Evolutionary conservation across 1,140 invertebrate species (phyloP).

Genomic region (Papilio glaucus): DNA sequence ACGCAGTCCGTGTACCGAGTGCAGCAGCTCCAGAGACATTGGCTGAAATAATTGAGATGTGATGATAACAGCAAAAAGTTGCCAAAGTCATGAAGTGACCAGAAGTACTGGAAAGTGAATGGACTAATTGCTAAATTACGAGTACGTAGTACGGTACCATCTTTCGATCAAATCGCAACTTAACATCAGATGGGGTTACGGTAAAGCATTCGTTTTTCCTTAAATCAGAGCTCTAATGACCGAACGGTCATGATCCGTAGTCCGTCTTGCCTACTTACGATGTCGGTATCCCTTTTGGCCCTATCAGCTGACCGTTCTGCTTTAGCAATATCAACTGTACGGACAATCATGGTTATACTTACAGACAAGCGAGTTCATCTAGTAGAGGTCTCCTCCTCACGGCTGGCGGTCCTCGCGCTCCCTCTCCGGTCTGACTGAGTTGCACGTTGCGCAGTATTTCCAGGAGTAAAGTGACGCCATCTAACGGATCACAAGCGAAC

Average conservation of each 20-base stretch:
- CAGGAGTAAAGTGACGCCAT: conserved; percentile 91
- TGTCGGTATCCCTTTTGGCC: too few relatives aligned
- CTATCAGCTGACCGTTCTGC: not conserved
- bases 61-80: not conserved
- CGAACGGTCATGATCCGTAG: too few relatives aligned
- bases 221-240: too few relatives aligned
- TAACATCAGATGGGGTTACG: too few relatives aligned
- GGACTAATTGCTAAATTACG: too few relatives aligned
- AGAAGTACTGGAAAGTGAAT: too few relatives aligned
- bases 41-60: conserved; percentile 68
- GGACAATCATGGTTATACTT: conserved; percentile 56
- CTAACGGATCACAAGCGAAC: conserved; percentile 92
- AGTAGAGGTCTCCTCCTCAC: conserved; percentile 88
- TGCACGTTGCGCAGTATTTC: conserved; percentile 94
- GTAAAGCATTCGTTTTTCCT: too few relatives aligned
- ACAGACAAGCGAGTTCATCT: conserved; percentile 94
- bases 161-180: too few relatives aligned
- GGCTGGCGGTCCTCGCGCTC: conserved; percentile 82
- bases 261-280: too few relatives aligned
- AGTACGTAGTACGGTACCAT: too few relatives aligned
- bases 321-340: not conserved
- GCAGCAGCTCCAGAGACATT: conserved; percentile 92
- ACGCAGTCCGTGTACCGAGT: conserved; percentile 90
- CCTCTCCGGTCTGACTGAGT: conserved; percentile 86
- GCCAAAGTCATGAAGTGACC: too few relatives aligned